Conservation (phyloP, 2,888 invertebrate genomes). For the Alcis repandata region DNA sequence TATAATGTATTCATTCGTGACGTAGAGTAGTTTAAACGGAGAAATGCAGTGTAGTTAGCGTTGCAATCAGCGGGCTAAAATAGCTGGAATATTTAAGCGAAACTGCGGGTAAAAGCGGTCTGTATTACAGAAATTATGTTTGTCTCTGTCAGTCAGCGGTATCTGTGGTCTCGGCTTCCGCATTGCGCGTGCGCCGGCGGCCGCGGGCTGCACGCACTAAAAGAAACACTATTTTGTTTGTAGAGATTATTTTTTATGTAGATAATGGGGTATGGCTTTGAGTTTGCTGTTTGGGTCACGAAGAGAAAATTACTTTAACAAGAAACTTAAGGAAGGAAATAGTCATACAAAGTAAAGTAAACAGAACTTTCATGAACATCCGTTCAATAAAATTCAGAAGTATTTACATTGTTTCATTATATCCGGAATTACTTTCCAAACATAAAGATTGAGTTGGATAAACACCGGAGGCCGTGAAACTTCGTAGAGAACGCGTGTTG, state of each 20-base stretch:
- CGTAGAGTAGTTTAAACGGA: conserved; percentile 44
- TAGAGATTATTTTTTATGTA: conserved; percentile 48
- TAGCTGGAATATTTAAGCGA: conserved; percentile 48
- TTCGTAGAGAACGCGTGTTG: conserved; percentile 15
- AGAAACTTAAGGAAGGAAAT: neutral
- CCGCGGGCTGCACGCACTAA: conserved; percentile 48
- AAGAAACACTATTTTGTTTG: conserved; percentile 57
- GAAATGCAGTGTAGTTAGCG: conserved; percentile 46
- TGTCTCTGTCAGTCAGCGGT: conserved; percentile 57
- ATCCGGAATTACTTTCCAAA: conserved; percentile 17
- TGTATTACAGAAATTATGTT: conserved; percentile 51
- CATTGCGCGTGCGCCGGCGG: conserved; percentile 62
- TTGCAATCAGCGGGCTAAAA: conserved; percentile 47
- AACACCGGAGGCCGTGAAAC: conserved; percentile 16
- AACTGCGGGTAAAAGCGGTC: conserved; percentile 48
- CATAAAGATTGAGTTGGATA: conserved; percentile 25
- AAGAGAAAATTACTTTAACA: conserved; percentile 18
- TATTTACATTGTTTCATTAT: conserved; percentile 15
- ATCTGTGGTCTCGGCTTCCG: conserved; percentile 63
- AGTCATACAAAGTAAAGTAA: neutral
- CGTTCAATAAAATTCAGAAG: neutral
- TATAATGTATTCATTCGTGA: conserved; percentile 45
- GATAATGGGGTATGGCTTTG: conserved; percentile 42
- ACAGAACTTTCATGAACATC: neutral
- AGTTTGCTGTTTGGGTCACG: conserved; percentile 24